phyloP scores from a whole-genome alignment of 2,797 vertebrate genomes.

The Chaenodraco wilsoni region DNA sequence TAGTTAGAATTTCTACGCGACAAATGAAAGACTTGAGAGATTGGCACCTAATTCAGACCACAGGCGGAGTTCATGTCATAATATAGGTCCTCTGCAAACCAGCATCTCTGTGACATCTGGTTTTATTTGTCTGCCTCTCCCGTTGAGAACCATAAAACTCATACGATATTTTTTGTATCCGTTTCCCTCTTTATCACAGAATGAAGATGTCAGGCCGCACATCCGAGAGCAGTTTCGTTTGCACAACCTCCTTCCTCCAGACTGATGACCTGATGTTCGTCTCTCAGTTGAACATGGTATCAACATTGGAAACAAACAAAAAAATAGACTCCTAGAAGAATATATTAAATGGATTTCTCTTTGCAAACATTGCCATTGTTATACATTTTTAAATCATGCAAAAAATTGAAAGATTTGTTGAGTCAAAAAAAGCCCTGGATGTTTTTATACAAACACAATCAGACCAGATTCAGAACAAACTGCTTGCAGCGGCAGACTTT shows the following conservation, averaged over 20 bases:
- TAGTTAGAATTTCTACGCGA: neutral
- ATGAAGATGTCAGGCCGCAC: constrained; percentile 97
- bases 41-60: neutral
- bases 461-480: constrained; percentile 54
- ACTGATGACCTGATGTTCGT: constrained; percentile 54
- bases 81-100: no score
- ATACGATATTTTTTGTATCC: neutral
- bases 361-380: constrained; percentile 61
- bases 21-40: neutral
- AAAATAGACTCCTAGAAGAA: constrained; percentile 38
- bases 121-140: neutral
- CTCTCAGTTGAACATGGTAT: constrained; percentile 28
- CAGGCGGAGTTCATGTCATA: no score
- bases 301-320: constrained; percentile 18
- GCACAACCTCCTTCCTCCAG: constrained; percentile 92
- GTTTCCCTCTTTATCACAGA: constrained; percentile 77
- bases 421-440: constrained; percentile 53
- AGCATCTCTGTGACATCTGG: no score
- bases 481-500: constrained; percentile 28
- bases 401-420: constrained; percentile 47
- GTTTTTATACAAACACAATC: constrained; percentile 51
- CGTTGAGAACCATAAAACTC: no score
- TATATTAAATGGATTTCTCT: constrained; percentile 49
- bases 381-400: constrained; percentile 44
- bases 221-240: constrained; percentile 96